These are phyloP conservation scores for Drosophila lowei DNA, from an alignment of 1,140 invertebrate genomes.

Conservation along the genomic window DNA sequence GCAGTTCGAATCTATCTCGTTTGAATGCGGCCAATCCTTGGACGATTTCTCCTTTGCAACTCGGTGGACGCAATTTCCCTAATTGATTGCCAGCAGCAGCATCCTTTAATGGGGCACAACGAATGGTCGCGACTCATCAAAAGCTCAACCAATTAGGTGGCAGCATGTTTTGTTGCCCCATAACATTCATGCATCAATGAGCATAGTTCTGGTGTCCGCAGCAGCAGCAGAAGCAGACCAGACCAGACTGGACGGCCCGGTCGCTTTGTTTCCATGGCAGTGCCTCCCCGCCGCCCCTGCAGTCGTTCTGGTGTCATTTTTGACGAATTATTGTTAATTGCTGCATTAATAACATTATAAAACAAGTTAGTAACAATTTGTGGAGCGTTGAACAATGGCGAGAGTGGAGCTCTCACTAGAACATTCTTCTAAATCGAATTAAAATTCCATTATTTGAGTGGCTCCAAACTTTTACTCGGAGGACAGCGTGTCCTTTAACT, in stretches of 20 bases:
- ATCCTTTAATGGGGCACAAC: background rate
- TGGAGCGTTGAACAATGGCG: background rate
- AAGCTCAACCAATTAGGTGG: conserved; percentile 1
- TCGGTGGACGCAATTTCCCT: conserved; percentile 9
- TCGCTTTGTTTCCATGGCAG: background rate
- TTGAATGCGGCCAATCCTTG: background rate
- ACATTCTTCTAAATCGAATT: conserved; percentile 16
- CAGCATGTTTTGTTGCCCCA: background rate
- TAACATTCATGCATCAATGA: conserved; percentile 4
- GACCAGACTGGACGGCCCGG: background rate
- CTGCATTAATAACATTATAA: conserved; percentile 39
- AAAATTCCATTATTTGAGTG: conserved; percentile 11
- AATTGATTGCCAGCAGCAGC: conserved; percentile 8
- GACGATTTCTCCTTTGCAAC: conserved; percentile 1
- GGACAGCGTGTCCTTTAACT: background rate
- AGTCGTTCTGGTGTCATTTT: conserved; percentile 39
- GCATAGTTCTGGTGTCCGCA: background rate
- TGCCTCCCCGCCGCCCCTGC: background rate
- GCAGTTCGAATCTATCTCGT: conserved; percentile 21
- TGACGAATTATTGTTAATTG: conserved; percentile 53
- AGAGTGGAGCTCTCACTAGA: conserved; percentile 5
- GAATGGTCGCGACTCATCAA: background rate
- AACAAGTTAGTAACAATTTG: conserved; percentile 30
- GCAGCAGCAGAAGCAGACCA: no score
- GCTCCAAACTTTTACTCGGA: background rate